phyloP scores from a whole-genome alignment of 2,888 invertebrate species.

The Unio pictorum region DNA sequence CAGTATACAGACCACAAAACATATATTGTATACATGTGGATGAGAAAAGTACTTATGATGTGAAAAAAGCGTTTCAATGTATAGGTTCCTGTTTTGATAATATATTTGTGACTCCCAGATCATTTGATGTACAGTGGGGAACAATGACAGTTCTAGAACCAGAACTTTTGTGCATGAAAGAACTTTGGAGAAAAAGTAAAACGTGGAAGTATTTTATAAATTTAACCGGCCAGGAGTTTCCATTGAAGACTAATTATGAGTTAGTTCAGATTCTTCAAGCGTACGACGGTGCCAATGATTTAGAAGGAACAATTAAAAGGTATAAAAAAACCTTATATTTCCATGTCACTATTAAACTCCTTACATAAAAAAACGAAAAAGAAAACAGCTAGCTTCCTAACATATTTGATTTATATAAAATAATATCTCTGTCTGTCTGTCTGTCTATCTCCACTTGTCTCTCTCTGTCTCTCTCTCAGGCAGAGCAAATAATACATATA shows the following conservation, averaged over 20 bases:
- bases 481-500: too few relatives aligned
- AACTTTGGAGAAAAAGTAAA: conserved; percentile 32
- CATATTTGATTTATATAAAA: too few relatives aligned
- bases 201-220: conserved; percentile 67
- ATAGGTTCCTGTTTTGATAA: conserved; percentile 59
- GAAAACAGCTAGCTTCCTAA: too few relatives aligned
- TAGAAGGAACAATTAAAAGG: conserved; percentile 44
- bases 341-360: too few relatives aligned
- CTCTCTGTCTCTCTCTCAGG: too few relatives aligned
- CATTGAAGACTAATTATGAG: conserved; percentile 62
- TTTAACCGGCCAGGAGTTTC: conserved; percentile 62
- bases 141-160: conserved; percentile 56
- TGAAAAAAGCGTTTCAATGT: conserved; percentile 39
- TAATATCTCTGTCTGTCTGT: too few relatives aligned
- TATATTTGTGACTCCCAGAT: conserved; percentile 51
- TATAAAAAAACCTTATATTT: conserved; percentile 2
- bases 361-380: too few relatives aligned
- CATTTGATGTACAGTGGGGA: conserved; percentile 55
- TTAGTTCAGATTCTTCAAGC: conserved; percentile 56
- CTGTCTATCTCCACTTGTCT: too few relatives aligned
- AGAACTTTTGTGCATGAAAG: conserved; percentile 61
- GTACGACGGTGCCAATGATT: conserved; percentile 62
- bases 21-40: conserved; percentile 67
- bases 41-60: conserved; percentile 37
- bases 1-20: conserved; percentile 66